These are phyloP conservation scores for Malurus elegans DNA, from an alignment of 2,113 vertebrate genomes.

Conservation along the genomic window DNA sequence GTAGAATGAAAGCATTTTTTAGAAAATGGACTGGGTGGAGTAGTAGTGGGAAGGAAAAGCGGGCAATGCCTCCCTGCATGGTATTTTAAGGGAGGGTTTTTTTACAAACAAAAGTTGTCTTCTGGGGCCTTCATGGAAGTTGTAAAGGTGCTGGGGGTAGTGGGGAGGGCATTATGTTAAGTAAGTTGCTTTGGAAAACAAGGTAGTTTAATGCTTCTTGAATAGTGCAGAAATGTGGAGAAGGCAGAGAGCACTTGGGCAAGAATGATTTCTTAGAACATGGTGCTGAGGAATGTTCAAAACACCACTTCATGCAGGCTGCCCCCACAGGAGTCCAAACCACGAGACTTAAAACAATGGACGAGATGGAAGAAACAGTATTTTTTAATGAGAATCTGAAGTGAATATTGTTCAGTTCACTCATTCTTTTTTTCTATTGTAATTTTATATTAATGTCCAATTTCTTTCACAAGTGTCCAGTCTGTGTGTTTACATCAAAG, in stretches of 20 bases:
- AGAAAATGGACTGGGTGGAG: background rate
- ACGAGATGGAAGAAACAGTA: background rate
- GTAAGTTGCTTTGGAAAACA: background rate
- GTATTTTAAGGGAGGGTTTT: background rate
- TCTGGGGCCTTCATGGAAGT: background rate
- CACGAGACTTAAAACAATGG: slow-evolving; percentile 24
- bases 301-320: slow-evolving; percentile 36
- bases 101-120: background rate
- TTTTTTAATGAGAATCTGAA: slow-evolving; percentile 39
- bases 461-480: background rate
- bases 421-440: background rate
- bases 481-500: background rate
- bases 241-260: background rate
- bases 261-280: slow-evolving; percentile 30
- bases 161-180: background rate
- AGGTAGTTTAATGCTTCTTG: background rate
- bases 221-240: background rate
- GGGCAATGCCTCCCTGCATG: background rate
- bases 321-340: slow-evolving; percentile 29
- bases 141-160: background rate
- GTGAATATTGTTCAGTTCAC: slow-evolving; percentile 13
- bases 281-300: slow-evolving; percentile 18
- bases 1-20: background rate
- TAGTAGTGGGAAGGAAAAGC: background rate
- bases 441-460: background rate